A percentile compares a stretch with the other conserved stretches of the same genome.
Evolutionary conservation across 1,140 invertebrate species (phyloP).

Genomic region (Nasonia vitripennis): DNA sequence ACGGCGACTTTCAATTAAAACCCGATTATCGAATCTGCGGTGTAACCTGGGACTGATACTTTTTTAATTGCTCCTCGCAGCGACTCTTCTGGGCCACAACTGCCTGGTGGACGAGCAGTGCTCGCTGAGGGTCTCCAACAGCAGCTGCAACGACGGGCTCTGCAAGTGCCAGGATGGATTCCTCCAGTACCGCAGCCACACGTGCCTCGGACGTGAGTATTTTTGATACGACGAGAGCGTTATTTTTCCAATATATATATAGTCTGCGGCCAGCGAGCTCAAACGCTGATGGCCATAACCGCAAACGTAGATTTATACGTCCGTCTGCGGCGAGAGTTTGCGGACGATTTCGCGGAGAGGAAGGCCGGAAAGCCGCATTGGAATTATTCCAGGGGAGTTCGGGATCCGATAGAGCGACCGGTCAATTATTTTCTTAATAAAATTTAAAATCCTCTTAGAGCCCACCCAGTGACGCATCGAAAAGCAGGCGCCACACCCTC

Average conservation of each 20-base stretch:
- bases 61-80: constrained; percentile 72
- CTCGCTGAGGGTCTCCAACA: constrained; percentile 86
- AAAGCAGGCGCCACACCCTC: no score
- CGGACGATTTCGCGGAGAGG: not conserved
- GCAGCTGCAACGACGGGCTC: constrained; percentile 82
- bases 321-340: constrained; percentile 5
- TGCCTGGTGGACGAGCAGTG: constrained; percentile 85
- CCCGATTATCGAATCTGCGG: no score
- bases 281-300: not conserved
- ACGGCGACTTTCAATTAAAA: constrained; percentile 36
- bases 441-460: no score
- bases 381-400: no score
- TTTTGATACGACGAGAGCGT: not conserved
- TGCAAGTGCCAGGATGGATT: constrained; percentile 88
- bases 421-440: no score
- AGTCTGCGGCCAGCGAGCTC: not conserved
- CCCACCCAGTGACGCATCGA: no score
- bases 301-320: not conserved
- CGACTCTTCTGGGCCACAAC: constrained; percentile 84
- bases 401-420: no score
- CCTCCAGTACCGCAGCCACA: constrained; percentile 89
- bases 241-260: no score
- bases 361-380: no score
- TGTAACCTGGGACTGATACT: not conserved
- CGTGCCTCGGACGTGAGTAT: constrained; percentile 90